Evolutionary conservation across 2,797 vertebrate genomes (phyloP), one percentile per base, ranked within the genome.

Genomic region (Miichthys miiuy): DNA sequence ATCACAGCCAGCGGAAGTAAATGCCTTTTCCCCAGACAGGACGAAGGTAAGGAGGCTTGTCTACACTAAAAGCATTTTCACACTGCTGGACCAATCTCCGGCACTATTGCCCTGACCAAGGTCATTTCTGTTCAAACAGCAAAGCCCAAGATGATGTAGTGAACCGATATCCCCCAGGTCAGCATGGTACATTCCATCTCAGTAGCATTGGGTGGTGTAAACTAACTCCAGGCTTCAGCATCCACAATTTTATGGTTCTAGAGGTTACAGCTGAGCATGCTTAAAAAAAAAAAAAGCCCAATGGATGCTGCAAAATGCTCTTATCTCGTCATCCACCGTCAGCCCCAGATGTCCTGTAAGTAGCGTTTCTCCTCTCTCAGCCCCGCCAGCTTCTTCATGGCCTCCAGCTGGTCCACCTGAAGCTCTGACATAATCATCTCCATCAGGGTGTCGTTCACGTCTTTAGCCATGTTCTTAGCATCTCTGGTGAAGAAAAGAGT

Each of bases 381-480:
- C 1, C 41, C 58, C 0, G 97, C 98, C 68, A 99, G 58, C 0
- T 20, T 94, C 92, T 96, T 97, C 97, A 99, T 94, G 54, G 96
- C 96, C 68, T 97, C 96, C 60, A 99, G 93, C 74, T 93, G 96
- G 81, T 97, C 97, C 61, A 89, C 73, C 70, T 93, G 91, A 74
- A 94, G 93, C 89, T 97, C 96, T 0, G 52, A 67, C 77, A 93
- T 92, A 67, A 99, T 90, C 79, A 98, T 95, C 75, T 97, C 96
- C 52, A 96, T 78, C 83, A 99, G 79, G 1, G 96, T 81, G 77
- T 97, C 94, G 30, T 95, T 96, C 61, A 99, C 96, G 20, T 96
- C 96, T 89, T 96, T 97, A 18, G 97, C 98, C 98, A 99, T 99
- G 89, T 97, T 97, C 92, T 97, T 98, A 10, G 97, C 97, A 89